A percentile compares a stretch with the other conserved stretches of the same genome.
These are phyloP conservation scores for Anas capensis DNA, from an alignment of 2,797 vertebrate species.

Conservation along the genomic window DNA sequence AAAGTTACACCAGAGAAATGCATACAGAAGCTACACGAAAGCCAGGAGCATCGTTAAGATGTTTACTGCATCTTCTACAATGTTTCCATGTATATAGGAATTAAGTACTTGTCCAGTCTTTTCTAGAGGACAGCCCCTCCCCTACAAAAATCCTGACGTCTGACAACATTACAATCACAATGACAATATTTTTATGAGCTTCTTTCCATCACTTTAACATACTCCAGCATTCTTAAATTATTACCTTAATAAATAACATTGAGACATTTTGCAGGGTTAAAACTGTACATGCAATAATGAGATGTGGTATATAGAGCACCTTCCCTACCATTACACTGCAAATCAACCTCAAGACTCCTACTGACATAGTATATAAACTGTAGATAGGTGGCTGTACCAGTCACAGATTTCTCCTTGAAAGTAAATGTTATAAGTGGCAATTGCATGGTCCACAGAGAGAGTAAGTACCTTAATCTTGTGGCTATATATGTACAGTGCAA, in stretches of 20 bases:
- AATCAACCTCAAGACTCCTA: background rate
- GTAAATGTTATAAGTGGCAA: background rate
- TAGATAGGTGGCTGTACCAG: background rate
- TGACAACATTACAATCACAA: background rate
- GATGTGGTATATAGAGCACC: background rate
- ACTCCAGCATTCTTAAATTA: background rate
- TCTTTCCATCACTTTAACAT: background rate
- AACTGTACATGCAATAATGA: background rate
- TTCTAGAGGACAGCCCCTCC: background rate
- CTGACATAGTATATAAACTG: background rate
- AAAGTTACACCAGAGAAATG: background rate
- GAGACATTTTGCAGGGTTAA: background rate
- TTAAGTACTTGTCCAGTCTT: background rate
- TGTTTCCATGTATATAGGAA: background rate
- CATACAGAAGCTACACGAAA: background rate
- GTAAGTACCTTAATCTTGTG: background rate
- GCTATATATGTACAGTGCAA: background rate
- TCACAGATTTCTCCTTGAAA: background rate
- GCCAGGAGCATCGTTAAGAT: fast-evolving
- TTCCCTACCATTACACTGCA: background rate
- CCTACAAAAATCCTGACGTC: background rate
- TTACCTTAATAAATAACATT: background rate
- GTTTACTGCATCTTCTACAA: background rate
- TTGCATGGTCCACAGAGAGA: background rate
- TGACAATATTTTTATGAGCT: background rate